phyloP scores from a whole-genome alignment of 2,797 vertebrate species.

The Arremon aurantiirostris region DNA sequence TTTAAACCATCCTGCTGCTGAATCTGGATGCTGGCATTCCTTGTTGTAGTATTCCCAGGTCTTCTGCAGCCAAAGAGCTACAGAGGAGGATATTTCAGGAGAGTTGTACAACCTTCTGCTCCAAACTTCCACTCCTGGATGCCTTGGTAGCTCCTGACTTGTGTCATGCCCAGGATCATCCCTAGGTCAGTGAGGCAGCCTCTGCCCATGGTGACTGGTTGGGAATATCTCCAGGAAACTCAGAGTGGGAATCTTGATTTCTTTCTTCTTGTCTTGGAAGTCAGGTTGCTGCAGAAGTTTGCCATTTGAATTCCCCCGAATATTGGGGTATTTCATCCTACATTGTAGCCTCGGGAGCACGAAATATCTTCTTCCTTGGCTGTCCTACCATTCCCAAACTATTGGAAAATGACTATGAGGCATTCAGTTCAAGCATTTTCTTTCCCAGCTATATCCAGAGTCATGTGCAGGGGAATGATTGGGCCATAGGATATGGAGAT shows the following conservation, averaged over 20 bases:
- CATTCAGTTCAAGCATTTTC: neutral
- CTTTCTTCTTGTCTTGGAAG: neutral
- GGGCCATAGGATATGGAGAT: neutral
- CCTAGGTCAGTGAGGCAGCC: neutral
- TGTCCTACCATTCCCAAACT: neutral
- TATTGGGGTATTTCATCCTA: neutral
- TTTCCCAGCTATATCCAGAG: neutral
- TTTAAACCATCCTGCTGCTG: neutral
- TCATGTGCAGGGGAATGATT: rapidly evolving
- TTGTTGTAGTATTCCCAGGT: neutral
- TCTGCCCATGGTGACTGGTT: neutral
- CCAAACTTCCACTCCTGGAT: neutral
- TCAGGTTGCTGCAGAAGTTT: neutral
- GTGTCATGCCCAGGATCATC: neutral
- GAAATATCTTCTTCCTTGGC: neutral
- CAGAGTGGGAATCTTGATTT: neutral
- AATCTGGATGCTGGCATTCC: neutral
- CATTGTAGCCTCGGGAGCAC: neutral
- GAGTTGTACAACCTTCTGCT: neutral
- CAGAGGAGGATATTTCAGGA: neutral
- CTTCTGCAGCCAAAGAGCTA: neutral
- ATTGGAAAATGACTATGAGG: neutral
- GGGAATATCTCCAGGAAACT: neutral
- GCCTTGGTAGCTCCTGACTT: neutral
- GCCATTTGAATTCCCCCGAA: neutral